Evolutionary conservation across 2,888 invertebrate genomes (phyloP).

Genomic region (Cecidostiba fungosa): DNA sequence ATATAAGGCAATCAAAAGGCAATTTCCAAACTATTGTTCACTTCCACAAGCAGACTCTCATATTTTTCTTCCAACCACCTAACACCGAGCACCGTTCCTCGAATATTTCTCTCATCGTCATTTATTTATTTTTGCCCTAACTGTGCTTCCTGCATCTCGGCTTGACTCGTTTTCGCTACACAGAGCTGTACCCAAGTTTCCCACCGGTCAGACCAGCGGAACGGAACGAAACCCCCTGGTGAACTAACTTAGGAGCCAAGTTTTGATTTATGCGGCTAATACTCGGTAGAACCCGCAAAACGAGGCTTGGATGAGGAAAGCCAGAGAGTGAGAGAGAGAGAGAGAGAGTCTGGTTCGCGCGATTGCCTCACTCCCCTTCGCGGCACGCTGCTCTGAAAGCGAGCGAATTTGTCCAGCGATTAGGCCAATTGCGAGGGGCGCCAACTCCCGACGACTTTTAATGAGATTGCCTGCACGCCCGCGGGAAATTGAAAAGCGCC

Average conservation of each 20-base stretch:
- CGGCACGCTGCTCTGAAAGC: slow-evolving; percentile 56
- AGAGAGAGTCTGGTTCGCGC: slow-evolving; percentile 48
- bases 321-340: slow-evolving; percentile 48
- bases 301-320: slow-evolving; percentile 69
- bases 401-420: slow-evolving; percentile 72
- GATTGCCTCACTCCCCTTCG: slow-evolving; percentile 60
- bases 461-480: slow-evolving; percentile 54
- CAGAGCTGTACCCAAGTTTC: slow-evolving; percentile 26
- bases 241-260: slow-evolving; percentile 73
- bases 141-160: background rate
- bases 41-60: too few relatives aligned
- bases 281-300: slow-evolving; percentile 71
- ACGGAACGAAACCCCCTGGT: slow-evolving; percentile 64
- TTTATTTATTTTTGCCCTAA: slow-evolving; percentile 38
- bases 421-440: slow-evolving; percentile 69
- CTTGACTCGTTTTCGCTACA: background rate
- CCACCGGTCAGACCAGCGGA: slow-evolving; percentile 29
- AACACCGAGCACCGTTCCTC: background rate
- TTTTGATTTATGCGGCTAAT: slow-evolving; percentile 77
- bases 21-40: background rate
- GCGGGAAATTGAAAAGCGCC: slow-evolving; percentile 55
- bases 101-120: background rate
- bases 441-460: slow-evolving; percentile 52
- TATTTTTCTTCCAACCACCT: background rate
- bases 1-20: background rate